phyloP scores from a whole-genome alignment of 2,113 vertebrate species.

The Aegithalos caudatus region DNA sequence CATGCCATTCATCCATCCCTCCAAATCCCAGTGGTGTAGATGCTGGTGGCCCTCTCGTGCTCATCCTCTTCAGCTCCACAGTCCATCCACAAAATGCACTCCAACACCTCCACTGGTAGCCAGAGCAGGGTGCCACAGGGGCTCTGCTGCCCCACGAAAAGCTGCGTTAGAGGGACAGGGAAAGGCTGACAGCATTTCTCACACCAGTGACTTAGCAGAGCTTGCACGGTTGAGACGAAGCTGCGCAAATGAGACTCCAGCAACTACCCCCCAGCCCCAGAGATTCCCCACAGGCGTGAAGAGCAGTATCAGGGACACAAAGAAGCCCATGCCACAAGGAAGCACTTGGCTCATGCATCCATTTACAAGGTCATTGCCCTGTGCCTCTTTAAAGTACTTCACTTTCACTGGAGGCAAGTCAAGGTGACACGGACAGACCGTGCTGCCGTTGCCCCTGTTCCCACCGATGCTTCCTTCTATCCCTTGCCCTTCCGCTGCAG shows the following conservation, averaged over 20 bases:
- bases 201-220: neutral
- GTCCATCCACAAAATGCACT: fast-evolving
- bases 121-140: neutral
- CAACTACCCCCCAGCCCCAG: neutral
- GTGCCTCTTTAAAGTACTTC: neutral
- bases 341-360: constrained; percentile 10
- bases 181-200: neutral
- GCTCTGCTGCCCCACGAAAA: neutral
- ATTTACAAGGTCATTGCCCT: constrained; percentile 18
- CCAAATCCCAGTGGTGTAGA: neutral
- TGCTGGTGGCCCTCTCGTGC: fast-evolving
- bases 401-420: neutral
- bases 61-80: neutral
- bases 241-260: constrained; percentile 17
- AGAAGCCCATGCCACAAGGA: neutral
- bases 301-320: neutral
- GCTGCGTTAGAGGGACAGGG: neutral
- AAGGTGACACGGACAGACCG: neutral
- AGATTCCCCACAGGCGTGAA: neutral
- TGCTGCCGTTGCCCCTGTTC: neutral
- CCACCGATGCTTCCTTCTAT: neutral
- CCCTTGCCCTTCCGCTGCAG: neutral
- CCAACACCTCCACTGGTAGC: neutral
- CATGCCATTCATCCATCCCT: neutral
- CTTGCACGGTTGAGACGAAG: neutral